Evolutionary conservation across 2,888 invertebrate genomes (phyloP).

Genomic region (Sphaerophoria rueppellii): DNA sequence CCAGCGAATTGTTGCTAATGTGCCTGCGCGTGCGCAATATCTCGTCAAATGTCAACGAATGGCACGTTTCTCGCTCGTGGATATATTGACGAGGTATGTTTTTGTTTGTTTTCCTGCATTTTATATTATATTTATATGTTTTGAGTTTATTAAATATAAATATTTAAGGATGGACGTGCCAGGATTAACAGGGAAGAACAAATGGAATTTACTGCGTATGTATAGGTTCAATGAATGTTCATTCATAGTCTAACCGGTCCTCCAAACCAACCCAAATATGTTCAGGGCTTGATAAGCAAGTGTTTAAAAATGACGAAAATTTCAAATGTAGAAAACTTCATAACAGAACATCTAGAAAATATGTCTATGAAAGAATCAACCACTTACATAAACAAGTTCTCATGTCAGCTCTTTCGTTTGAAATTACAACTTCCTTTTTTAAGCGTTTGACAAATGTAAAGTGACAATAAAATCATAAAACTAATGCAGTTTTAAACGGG

Average conservation of each 20-base stretch:
- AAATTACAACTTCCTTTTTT: no score
- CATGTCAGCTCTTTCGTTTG: slow-evolving; percentile 19
- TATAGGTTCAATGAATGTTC: slow-evolving; percentile 4
- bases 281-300: slow-evolving; percentile 24
- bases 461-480: not conserved
- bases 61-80: slow-evolving; percentile 48
- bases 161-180: slow-evolving; percentile 36
- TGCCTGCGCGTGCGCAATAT: slow-evolving; percentile 68
- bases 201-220: slow-evolving; percentile 2
- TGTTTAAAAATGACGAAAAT: not conserved
- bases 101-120: not conserved
- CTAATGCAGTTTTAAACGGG: not conserved
- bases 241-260: slow-evolving; percentile 51
- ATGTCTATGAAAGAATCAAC: not conserved
- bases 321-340: no score
- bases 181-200: slow-evolving; percentile 18
- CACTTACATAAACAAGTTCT: not conserved
- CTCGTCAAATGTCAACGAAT: slow-evolving; percentile 58
- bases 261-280: slow-evolving; percentile 51
- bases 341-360: no score
- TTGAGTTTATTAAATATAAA: slow-evolving; percentile 17
- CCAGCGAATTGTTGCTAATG: slow-evolving; percentile 70
- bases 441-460: no score
- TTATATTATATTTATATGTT: not conserved
- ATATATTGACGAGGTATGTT: slow-evolving; percentile 34